Evolutionary conservation across 2,113 vertebrate genomes (phyloP).

Genomic region (Zosterops pallidus): DNA sequence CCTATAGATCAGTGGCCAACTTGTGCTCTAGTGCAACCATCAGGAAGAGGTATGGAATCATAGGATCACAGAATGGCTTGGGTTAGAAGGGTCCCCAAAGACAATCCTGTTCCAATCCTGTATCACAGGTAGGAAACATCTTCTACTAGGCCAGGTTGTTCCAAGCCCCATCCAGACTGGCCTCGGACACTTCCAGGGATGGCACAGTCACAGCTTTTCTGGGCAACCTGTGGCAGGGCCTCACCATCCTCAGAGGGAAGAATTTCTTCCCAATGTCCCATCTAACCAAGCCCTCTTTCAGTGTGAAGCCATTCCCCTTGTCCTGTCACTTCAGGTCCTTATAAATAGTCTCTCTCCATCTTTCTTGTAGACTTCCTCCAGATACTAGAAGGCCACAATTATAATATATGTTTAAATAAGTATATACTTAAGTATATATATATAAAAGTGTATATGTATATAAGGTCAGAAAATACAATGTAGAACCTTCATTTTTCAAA

Average conservation of each 20-base stretch:
- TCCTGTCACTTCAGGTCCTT: neutral
- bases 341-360: neutral
- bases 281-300: neutral
- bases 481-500: neutral
- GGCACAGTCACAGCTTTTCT: fast-evolving
- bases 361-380: neutral
- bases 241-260: neutral
- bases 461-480: neutral
- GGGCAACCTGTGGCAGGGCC: neutral
- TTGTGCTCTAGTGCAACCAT: neutral
- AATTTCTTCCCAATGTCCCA: neutral
- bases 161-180: neutral
- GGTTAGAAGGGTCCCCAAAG: neutral
- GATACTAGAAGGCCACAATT: neutral
- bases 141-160: neutral
- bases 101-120: neutral
- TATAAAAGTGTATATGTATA: neutral
- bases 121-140: neutral
- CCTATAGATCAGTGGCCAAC: neutral
- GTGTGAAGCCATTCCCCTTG: neutral
- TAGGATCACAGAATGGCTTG: neutral
- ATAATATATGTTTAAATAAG: neutral
- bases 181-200: neutral
- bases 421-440: no score
- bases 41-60: neutral